These are phyloP conservation scores for Drosophila longiperda DNA, from an alignment of 2,888 invertebrate species.

Conservation along the genomic window DNA sequence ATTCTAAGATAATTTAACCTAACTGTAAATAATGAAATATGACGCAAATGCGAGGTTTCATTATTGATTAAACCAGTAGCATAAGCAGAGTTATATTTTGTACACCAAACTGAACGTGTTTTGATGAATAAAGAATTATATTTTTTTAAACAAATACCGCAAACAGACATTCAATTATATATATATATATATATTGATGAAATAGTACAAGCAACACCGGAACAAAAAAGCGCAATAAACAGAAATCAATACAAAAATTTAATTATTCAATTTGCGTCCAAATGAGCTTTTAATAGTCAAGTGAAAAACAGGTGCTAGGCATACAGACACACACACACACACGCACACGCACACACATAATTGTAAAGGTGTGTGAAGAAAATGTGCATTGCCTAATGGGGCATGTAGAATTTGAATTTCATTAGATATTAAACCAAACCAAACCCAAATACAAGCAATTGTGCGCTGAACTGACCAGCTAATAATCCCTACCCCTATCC, in stretches of 20 bases:
- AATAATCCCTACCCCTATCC: not conserved
- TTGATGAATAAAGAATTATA: too few relatives aligned
- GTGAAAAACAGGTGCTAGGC: slow-evolving; percentile 28
- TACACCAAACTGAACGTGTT: too few relatives aligned
- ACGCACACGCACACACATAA: not conserved
- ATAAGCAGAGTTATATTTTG: too few relatives aligned
- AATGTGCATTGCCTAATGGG: slow-evolving; percentile 49
- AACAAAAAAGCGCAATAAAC: slow-evolving; percentile 26
- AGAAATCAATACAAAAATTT: slow-evolving; percentile 29
- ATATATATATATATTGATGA: not conserved
- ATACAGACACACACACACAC: not conserved
- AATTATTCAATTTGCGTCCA: slow-evolving; percentile 50
- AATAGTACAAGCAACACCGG: slow-evolving; percentile 14
- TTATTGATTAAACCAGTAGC: too few relatives aligned
- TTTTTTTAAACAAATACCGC: too few relatives aligned
- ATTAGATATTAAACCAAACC: slow-evolving; percentile 32
- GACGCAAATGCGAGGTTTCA: too few relatives aligned
- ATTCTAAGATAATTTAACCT: too few relatives aligned
- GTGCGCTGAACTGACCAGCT: slow-evolving; percentile 1
- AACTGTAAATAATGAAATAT: too few relatives aligned
- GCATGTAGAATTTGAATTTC: slow-evolving; percentile 59
- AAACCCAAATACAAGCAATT: not conserved
- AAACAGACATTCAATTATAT: too few relatives aligned
- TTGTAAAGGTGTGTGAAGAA: slow-evolving; percentile 26
- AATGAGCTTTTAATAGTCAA: slow-evolving; percentile 68